phyloP scores from a whole-genome alignment of 1,140 invertebrate species.

The Aleiodes sp. region DNA sequence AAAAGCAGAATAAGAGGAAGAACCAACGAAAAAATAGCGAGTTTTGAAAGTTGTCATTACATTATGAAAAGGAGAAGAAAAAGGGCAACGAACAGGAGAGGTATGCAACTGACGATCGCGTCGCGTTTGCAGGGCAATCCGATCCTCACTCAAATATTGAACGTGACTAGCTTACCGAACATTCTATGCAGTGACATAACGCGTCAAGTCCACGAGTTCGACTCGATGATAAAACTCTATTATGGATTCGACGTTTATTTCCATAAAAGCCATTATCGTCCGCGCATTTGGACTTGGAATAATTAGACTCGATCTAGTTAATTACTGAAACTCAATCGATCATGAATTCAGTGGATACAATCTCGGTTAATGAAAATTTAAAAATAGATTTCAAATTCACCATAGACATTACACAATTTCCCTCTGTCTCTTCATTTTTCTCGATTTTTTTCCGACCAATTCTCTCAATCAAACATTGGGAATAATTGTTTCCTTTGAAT shows the following conservation, averaged over 20 bases:
- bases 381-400: no score
- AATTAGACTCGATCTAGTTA: slow-evolving; percentile 8
- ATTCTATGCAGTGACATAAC: neutral
- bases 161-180: slow-evolving; percentile 16
- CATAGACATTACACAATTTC: no score
- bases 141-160: slow-evolving; percentile 5
- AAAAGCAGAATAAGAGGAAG: no score
- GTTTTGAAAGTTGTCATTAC: neutral
- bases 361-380: no score
- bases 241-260: slow-evolving; percentile 51
- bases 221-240: slow-evolving; percentile 38
- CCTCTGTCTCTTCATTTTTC: no score
- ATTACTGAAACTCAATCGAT: slow-evolving; percentile 3
- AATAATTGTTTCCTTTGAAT: no score
- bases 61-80: neutral
- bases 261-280: slow-evolving; percentile 45
- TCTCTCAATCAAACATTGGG: no score
- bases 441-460: no score
- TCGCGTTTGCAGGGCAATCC: neutral
- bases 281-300: neutral
- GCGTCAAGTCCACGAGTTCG: slow-evolving; percentile 40
- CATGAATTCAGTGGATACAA: neutral
- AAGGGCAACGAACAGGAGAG: neutral
- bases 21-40: neutral
- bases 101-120: neutral